Base-by-base conservation (phyloP, 2,888 invertebrate genomes). In the Tholera decimalis region DNA sequence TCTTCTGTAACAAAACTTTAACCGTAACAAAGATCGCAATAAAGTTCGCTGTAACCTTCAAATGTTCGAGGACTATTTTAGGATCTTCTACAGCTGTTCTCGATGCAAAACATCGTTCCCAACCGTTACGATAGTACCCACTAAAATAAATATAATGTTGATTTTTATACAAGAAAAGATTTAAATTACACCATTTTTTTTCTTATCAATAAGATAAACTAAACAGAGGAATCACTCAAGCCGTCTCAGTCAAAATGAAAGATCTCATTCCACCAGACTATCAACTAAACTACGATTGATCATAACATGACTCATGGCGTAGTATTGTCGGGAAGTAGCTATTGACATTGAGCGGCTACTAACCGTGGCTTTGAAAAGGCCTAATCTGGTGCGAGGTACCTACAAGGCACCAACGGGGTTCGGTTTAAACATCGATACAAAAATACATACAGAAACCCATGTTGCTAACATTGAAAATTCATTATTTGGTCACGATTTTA, bases 361-460 rank as follows among this genome's bases (percentile, higher is more conserved):
- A 65, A 64, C 79, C 60, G 59, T 81, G 79, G 66, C 79, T 75
- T 79, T 78, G 81, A 68, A 77, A 74, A 65, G 44, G 66, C 79
- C 79, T 75, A 75, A 63, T 63, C 66, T 79, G 73, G 77, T 72
- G 35, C 73, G 47, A 51, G 35, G 28, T 63, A 61, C 58, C 53
- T 69, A 56, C 35, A 47, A 60, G 57, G 53, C 65, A 68, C 43
- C 49, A 77, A 63, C 9, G 22, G 50, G 30, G 51, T 39, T 54
- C 15, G n/a, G 15, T 26, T 68, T 66, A 35, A 47, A 41, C 24
- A n/a, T 46, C 20, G 7, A 47, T 58, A 47, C 37, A 64, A 53
- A 44, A 50, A 55, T 58, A 49, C 11, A 8, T 37, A 39, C 49
- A 41, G n/a, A 59, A 39, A 18, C 11, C 53, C 8, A 73, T 53